These are phyloP conservation scores for Cinara cedri DNA, from an alignment of 2,888 invertebrate species.

Conservation along the genomic window DNA sequence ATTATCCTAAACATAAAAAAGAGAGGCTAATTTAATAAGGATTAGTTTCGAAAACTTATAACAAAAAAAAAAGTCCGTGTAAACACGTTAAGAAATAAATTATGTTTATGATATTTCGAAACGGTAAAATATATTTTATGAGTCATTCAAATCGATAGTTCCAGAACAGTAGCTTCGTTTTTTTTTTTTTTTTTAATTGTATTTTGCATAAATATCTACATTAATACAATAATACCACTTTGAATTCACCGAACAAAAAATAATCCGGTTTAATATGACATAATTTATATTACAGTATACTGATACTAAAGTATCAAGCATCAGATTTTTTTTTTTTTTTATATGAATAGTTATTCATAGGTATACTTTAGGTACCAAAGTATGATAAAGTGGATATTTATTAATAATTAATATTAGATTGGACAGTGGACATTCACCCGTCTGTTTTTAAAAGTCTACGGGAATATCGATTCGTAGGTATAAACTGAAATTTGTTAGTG, in stretches of 20 bases:
- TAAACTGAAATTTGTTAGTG: too few species aligned
- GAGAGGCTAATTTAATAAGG: too few species aligned
- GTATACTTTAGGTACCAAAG: conserved; percentile 2
- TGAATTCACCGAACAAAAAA: conserved; percentile 29
- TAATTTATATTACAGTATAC: background rate
- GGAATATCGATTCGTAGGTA: too few species aligned
- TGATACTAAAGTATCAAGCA: background rate
- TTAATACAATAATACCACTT: conserved; percentile 33
- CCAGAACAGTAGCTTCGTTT: background rate
- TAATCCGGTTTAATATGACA: conserved; percentile 22
- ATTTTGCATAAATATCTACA: conserved; percentile 27
- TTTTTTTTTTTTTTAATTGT: background rate
- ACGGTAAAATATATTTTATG: conserved; percentile 10
- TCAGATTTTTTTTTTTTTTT: background rate
- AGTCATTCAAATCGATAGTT: conserved; percentile 30
- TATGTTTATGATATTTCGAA: conserved; percentile 9
- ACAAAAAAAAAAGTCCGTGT: too few species aligned
- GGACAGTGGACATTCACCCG: background rate
- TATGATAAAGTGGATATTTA: conserved; percentile 1
- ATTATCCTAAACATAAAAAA: too few species aligned
- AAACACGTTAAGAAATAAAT: conserved; percentile 3
- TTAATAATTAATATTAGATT: conserved; percentile 14
- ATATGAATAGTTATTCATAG: background rate
- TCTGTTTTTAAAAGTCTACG: too few species aligned
- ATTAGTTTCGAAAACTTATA: too few species aligned